Base-by-base conservation (phyloP, 2,888 invertebrate species). In the Lycophotia porphyrea region DNA sequence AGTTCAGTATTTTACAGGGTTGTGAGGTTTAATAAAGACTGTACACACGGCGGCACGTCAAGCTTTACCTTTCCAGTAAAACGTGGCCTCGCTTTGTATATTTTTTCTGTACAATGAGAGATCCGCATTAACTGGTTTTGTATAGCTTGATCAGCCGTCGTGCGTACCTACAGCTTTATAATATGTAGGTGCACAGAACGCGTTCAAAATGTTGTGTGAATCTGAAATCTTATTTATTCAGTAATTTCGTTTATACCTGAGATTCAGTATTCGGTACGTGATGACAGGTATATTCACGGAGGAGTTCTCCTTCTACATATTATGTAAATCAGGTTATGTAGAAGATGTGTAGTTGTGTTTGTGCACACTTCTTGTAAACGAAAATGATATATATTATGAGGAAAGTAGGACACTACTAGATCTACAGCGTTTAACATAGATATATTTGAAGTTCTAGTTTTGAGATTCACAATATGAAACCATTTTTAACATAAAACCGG, bases 271-370 rank as follows among this genome's bases (percentile, higher is more conserved):
- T 71, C 72, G n/a, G 72, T 49, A 52, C 60, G 61, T 67, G 69
- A 49, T 66, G 69, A 71, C 68, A 81, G 58, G 31, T 81, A 65
- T 60, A 80, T 80, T 70, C 60, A 36, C 55, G 76, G 39, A 55
- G 66, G 66, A 78, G 64, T 69, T 70, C 72, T 63, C n/a, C n/a
- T n/a, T n/a, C n/a, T 58, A 80, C 74, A 49, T 80, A 61, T 66
- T 79, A 79, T 77, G 82, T 77, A 82, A 82, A 81, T 73, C 31
- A 67, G 58, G 78, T 24, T 47, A 49, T 63, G 52, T 60, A 61
- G 60, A 21, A 66, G 52, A 31, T 18, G 18, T 42, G 36, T 74
- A 61, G 39, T 60, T 65, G 39, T 72, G 42, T 72, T 67, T 67
- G 24, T 65, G 55, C 36, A 55, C 11, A 27, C 21, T 60, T 69